Conservation (phyloP, 2,797 vertebrate genomes). For the Tadarida brasiliensis region DNA sequence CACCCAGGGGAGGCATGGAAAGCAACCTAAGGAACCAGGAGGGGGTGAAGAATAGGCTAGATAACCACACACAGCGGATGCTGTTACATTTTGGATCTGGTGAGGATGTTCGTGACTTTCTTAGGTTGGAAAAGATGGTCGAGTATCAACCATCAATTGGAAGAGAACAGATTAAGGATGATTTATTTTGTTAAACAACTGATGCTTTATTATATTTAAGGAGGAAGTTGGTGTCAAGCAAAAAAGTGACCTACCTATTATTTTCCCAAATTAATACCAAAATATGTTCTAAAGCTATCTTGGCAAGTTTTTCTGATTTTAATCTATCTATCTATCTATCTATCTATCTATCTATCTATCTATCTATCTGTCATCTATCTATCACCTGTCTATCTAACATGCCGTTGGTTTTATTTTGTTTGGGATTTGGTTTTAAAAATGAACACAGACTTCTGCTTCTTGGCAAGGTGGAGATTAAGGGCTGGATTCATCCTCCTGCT, state of each 20-base stretch:
- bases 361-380: too few species aligned
- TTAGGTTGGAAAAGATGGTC: not conserved
- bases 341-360: not conserved
- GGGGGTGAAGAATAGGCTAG: not conserved
- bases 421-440: conserved; percentile 41
- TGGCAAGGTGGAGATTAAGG: not conserved
- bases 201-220: conserved; percentile 3
- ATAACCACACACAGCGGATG: not conserved
- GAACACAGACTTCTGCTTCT: not conserved
- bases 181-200: not conserved
- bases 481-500: not conserved
- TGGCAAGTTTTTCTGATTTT: not conserved
- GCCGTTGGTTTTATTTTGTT: not conserved
- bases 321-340: not conserved
- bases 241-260: not conserved
- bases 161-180: not conserved
- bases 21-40: not conserved
- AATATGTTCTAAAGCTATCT: not conserved
- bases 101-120: not conserved
- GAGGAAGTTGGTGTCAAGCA: not conserved
- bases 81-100: not conserved
- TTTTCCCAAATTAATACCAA: not conserved
- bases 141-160: not conserved
- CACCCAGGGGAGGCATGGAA: not conserved
- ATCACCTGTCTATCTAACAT: not conserved